These are phyloP conservation scores for Eriosoma lanigerum DNA, from an alignment of 1,140 invertebrate species.

Conservation along the genomic window DNA sequence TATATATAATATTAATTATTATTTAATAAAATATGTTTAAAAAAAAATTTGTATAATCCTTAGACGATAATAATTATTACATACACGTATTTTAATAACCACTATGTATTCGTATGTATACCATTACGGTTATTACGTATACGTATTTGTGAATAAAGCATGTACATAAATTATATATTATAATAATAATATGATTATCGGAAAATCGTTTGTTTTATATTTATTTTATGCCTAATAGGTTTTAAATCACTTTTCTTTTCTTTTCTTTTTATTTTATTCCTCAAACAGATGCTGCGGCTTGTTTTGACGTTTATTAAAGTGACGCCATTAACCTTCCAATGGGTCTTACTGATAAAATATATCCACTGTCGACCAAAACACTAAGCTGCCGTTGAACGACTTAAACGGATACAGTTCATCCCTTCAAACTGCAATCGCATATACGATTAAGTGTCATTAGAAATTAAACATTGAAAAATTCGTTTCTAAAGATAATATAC, in stretches of 20 bases:
- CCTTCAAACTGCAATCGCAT: not conserved
- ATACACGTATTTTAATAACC: too few relatives aligned
- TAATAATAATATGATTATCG: not conserved
- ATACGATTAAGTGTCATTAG: not conserved
- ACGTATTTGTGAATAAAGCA: too few relatives aligned
- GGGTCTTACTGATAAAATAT: not conserved
- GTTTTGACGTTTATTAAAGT: not conserved
- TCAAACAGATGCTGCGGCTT: not conserved
- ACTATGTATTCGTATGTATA: too few relatives aligned
- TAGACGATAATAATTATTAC: too few relatives aligned
- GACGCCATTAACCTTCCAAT: not conserved
- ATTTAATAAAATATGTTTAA: too few relatives aligned
- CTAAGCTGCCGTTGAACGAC: not conserved
- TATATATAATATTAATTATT: too few relatives aligned
- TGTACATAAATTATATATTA: too few relatives aligned
- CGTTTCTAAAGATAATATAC: not conserved
- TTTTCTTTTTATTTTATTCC: not conserved
- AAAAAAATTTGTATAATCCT: too few relatives aligned
- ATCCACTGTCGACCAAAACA: not conserved
- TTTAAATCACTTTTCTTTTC: too few relatives aligned
- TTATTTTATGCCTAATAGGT: too few relatives aligned
- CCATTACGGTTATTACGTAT: too few relatives aligned
- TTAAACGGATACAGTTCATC: not conserved
- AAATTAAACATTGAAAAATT: not conserved
- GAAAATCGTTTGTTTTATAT: not conserved